A percentile compares a stretch with the other conserved stretches of the same genome.
Conservation (phyloP, 2,113 vertebrate species). For the Lepus americanus region DNA sequence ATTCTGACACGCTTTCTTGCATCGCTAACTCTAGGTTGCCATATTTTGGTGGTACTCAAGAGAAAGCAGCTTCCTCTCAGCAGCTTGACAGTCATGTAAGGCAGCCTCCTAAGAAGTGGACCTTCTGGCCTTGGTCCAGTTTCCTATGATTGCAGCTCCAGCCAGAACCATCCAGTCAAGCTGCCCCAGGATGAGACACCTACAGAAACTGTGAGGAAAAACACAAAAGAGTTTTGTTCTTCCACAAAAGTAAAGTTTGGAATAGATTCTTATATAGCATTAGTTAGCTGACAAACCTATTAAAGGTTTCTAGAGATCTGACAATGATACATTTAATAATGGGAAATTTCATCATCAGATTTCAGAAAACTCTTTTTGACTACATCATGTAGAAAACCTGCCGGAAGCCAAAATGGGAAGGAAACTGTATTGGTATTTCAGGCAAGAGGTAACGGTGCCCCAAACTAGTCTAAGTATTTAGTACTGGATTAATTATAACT, state of each 20-base stretch:
- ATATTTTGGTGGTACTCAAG: neutral
- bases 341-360: neutral
- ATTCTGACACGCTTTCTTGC: neutral
- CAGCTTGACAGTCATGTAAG: neutral
- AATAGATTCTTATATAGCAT: neutral
- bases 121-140: neutral
- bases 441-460: neutral
- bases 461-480: neutral
- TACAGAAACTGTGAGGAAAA: neutral
- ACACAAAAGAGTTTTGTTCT: neutral
- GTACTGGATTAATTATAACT: neutral
- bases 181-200: neutral
- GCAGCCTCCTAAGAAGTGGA: neutral
- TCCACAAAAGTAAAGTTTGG: neutral
- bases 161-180: neutral
- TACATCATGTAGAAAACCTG: neutral
- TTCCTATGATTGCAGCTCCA: neutral
- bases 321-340: slow-evolving; percentile 25
- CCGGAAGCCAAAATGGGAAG: neutral
- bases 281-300: slow-evolving; percentile 12
- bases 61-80: neutral
- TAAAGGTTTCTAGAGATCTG: neutral
- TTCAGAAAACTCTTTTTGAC: neutral
- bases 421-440: neutral
- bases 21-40: neutral